Conservation (phyloP, 2,888 invertebrate genomes). For the Drosophila acutilabella region DNA sequence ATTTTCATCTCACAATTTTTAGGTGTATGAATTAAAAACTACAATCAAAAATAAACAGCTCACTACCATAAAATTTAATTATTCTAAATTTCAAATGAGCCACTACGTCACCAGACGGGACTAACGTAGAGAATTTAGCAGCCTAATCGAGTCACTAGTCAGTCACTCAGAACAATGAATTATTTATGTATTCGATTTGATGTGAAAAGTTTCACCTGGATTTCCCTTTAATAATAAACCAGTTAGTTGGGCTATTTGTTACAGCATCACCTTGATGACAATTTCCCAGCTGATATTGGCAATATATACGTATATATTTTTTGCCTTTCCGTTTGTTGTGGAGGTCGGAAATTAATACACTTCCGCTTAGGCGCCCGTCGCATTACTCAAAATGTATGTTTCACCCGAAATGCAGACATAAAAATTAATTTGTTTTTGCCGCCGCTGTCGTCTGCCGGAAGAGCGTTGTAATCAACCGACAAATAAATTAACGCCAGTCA, state of each 20-base stretch:
- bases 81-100: no score
- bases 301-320: conserved; percentile 8
- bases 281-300: conserved; percentile 33
- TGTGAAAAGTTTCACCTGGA: background rate
- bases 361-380: conserved; percentile 61
- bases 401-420: conserved; percentile 61
- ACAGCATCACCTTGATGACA: conserved; percentile 35
- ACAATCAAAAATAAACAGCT: no score
- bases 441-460: conserved; percentile 71
- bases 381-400: conserved; percentile 69
- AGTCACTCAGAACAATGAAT: background rate
- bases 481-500: conserved; percentile 72
- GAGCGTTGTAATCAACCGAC: conserved; percentile 77
- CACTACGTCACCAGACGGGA: no score
- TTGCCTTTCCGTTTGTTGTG: conserved; percentile 17
- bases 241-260: conserved; percentile 18
- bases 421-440: conserved; percentile 75
- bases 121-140: no score
- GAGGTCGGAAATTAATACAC: conserved; percentile 73
- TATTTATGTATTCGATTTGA: background rate
- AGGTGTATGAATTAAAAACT: no score
- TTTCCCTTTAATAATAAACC: background rate
- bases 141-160: background rate
- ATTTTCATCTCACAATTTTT: no score
- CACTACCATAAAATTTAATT: no score